phyloP scores from a whole-genome alignment of 2,888 invertebrate genomes.

The Volucella inanis region DNA sequence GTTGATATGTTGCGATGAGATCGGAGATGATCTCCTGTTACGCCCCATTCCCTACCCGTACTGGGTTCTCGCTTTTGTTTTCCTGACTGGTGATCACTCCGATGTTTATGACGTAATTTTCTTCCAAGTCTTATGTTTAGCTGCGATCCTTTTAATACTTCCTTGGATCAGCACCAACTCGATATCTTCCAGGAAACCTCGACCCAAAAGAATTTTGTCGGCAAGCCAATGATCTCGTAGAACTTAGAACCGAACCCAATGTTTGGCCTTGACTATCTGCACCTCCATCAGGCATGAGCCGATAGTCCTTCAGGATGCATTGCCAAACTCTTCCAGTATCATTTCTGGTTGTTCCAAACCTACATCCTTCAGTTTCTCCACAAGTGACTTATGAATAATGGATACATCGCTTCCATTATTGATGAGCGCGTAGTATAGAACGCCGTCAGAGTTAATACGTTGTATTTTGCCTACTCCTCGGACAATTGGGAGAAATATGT shows the following conservation, averaged over 20 bases:
- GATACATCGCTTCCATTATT: conserved; percentile 5
- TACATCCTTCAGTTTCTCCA: neutral
- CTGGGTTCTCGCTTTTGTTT: neutral
- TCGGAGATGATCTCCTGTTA: neutral
- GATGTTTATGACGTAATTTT: neutral
- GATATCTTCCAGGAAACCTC: neutral
- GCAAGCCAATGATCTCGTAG: neutral
- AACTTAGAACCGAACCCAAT: neutral
- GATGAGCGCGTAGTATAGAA: neutral
- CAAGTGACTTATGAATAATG: neutral
- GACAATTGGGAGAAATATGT: too few species aligned
- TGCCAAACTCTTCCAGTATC: neutral
- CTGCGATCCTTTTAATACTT: neutral
- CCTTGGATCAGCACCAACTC: neutral
- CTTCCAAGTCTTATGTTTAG: neutral
- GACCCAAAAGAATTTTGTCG: neutral
- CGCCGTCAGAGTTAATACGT: neutral
- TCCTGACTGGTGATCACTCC: neutral
- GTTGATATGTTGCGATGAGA: neutral
- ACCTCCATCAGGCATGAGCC: neutral
- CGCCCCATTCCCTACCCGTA: neutral
- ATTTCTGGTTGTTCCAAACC: neutral
- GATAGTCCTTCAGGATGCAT: neutral
- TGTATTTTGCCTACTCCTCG: neutral
- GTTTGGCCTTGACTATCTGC: neutral